Conservation (phyloP, 2,888 invertebrate genomes). For the Noctua fimbriata region DNA sequence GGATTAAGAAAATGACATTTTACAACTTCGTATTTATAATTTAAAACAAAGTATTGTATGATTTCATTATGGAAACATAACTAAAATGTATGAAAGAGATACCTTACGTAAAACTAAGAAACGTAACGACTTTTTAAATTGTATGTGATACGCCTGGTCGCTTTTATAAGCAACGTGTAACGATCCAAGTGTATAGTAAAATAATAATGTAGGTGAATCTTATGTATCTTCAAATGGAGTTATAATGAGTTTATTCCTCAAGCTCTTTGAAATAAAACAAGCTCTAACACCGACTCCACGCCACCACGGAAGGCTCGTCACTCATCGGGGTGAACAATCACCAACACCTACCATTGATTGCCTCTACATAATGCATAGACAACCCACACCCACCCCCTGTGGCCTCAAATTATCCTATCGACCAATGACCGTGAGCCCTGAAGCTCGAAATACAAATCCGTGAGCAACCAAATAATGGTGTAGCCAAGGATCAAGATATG, state of each 20-base stretch:
- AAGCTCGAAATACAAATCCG: slow-evolving; percentile 27
- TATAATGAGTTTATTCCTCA: neutral
- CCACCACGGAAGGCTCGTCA: slow-evolving; percentile 66
- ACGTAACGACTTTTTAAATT: neutral
- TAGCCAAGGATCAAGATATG: slow-evolving; percentile 63
- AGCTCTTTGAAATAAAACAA: neutral
- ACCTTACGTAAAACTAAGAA: neutral
- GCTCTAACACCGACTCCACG: slow-evolving; percentile 68
- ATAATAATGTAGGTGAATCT: neutral
- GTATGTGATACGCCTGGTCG: neutral
- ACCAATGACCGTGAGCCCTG: slow-evolving; percentile 72
- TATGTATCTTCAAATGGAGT: neutral
- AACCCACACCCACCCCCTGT: slow-evolving; percentile 68
- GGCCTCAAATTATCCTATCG: slow-evolving; percentile 78
- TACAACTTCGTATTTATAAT: neutral
- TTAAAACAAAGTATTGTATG: neutral
- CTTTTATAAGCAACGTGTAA: neutral
- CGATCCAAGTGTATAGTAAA: no score
- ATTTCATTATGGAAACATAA: neutral
- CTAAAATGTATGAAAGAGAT: neutral
- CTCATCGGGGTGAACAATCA: slow-evolving; percentile 79
- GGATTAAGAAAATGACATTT: neutral
- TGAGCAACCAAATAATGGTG: slow-evolving; percentile 27
- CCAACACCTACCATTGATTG: slow-evolving; percentile 88
- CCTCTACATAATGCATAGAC: slow-evolving; percentile 88